Percentiles rank a stretch among this genome's conserved stretches.
phyloP scores from a whole-genome alignment of 1,140 invertebrate species.

The Hylaeus volcanicus region DNA sequence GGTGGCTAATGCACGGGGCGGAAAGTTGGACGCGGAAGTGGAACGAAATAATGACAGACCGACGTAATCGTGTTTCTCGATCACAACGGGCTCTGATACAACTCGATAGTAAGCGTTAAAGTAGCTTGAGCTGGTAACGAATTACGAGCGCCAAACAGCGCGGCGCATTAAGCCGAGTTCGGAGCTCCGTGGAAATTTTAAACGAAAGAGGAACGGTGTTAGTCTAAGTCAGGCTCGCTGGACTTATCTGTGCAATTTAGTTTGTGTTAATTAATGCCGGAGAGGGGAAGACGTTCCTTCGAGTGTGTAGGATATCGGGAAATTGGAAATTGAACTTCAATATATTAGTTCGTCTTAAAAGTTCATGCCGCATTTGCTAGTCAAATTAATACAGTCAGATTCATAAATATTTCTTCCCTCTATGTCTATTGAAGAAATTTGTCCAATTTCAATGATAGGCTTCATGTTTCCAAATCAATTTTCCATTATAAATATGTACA shows the following conservation, averaged over 20 bases:
- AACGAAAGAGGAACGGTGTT: slow-evolving; percentile 48
- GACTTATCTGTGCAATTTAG: slow-evolving; percentile 49
- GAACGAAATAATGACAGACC: slow-evolving; percentile 26
- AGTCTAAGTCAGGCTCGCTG: slow-evolving; percentile 53
- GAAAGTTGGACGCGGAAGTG: not conserved
- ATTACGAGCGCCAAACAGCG: slow-evolving; percentile 39
- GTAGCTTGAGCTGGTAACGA: slow-evolving; percentile 28
- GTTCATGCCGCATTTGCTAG: too few relatives aligned
- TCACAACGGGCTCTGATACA: slow-evolving; percentile 1
- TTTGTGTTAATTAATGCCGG: slow-evolving; percentile 53
- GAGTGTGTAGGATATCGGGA: too few relatives aligned
- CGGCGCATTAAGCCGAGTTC: slow-evolving; percentile 47
- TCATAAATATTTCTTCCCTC: too few relatives aligned
- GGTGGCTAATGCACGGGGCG: not conserved
- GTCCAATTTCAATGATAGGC: too few relatives aligned
- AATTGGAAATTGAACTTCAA: too few relatives aligned
- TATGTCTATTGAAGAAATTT: too few relatives aligned
- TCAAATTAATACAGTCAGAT: too few relatives aligned
- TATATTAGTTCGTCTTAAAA: too few relatives aligned
- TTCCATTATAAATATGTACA: too few relatives aligned
- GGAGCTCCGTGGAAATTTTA: slow-evolving; percentile 59
- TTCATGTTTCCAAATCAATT: too few relatives aligned
- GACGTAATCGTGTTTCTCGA: slow-evolving; percentile 34
- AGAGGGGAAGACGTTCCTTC: not conserved
- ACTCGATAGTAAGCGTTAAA: slow-evolving; percentile 50